These are phyloP conservation scores for Melanargia galathea DNA, from an alignment of 2,888 invertebrate species.

Conservation along the genomic window DNA sequence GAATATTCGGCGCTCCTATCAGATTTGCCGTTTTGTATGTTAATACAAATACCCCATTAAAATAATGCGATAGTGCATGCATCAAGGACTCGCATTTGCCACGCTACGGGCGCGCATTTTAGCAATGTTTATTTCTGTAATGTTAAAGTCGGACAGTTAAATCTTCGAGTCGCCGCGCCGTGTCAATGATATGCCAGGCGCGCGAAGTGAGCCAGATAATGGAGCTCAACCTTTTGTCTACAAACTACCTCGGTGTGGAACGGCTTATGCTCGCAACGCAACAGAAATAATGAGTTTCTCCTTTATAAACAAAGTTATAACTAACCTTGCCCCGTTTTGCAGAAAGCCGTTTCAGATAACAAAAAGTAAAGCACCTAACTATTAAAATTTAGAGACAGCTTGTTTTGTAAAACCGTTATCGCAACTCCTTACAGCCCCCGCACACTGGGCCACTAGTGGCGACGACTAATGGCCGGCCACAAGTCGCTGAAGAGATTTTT, in stretches of 20 bases:
- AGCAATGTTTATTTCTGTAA: slow-evolving; percentile 49
- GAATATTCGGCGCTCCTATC: background rate
- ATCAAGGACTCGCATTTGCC: slow-evolving; percentile 29
- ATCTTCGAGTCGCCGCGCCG: slow-evolving; percentile 53
- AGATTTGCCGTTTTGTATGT: background rate
- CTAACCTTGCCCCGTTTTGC: slow-evolving; percentile 54
- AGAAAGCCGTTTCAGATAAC: slow-evolving; percentile 44
- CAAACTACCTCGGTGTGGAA: slow-evolving; percentile 46
- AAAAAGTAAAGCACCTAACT: slow-evolving; percentile 31
- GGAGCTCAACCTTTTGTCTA: slow-evolving; percentile 60
- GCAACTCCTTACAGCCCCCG: no score
- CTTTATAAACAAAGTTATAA: slow-evolving; percentile 56
- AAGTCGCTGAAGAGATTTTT: no score
- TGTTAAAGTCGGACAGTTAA: slow-evolving; percentile 47
- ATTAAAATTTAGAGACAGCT: slow-evolving; percentile 22
- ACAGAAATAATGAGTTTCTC: slow-evolving; percentile 59
- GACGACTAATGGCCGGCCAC: no score
- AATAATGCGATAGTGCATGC: slow-evolving; percentile 15
- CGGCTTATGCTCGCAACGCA: slow-evolving; percentile 49
- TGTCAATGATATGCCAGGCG: slow-evolving; percentile 61
- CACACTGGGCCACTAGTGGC: no score
- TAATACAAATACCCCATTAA: slow-evolving; percentile 24
- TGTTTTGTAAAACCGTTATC: slow-evolving; percentile 19
- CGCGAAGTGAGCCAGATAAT: slow-evolving; percentile 58
- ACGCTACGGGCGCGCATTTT: slow-evolving; percentile 34